Evolutionary conservation across 2,113 vertebrate genomes (phyloP), one percentile per base, ranked within the genome.

Genomic region (Chamaetylas fuelleborni): DNA sequence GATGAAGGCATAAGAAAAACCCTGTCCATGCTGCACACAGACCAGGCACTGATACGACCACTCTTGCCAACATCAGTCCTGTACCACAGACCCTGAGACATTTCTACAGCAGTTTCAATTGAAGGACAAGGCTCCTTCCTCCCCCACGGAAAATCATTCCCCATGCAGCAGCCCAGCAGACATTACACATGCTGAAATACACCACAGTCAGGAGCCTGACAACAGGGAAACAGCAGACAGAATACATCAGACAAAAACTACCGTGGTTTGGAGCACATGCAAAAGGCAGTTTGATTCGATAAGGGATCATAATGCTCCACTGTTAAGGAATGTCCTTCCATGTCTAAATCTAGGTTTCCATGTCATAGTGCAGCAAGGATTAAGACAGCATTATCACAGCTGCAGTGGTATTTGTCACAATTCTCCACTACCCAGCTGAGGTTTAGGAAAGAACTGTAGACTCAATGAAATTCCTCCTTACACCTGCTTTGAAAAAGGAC

Each of bases 1-100:
- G 36, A 19, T 61, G 38, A 73, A 88, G 69, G 56, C 43, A 33
- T 54, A 42, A 31, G 25, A 81, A 70, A 10, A 77, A 42, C 8
- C 15, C 71, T 25, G 60, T n/a, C 45, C 1, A 0, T 1, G 3
- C 47, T 72, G 53, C 9, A 12, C 25, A 57, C 0, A 51, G 29
- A 77, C 9, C 18, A 77, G 36, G 31, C 42, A 62, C 13, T 3
- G 3, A 13, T 7, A 22, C 1, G 5, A 82, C 6, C 1, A 0
- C 16, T 14, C 5, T 15, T 60, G 79, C 19, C 85, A 72, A 1
- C 0, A 7, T 10, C 36, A 61, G 53, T 23, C 40, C 36, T 61
- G 62, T 29, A 33, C 45, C 54, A 61, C 48, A 70, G 50, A 47
- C 9, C 22, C 22, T 0, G 1, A 2, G 5, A 12, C 38, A 20